Evolutionary conservation across 2,113 vertebrate species (phyloP), one percentile per base, ranked within the genome.

Genomic region (Trochalopteron elliotii): DNA sequence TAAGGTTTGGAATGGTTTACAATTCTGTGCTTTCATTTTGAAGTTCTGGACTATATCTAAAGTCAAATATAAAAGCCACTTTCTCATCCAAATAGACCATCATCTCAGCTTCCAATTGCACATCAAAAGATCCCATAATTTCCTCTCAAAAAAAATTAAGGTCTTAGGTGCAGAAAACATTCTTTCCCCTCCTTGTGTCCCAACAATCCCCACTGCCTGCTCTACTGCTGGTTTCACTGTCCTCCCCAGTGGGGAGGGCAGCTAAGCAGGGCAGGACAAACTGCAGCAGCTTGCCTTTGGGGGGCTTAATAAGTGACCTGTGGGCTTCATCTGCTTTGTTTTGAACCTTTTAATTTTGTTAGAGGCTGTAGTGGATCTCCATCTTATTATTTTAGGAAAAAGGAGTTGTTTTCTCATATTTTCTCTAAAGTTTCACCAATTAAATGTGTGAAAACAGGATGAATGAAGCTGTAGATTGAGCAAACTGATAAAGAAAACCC

Each of bases 1-100:
- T 44, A 89, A 96, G 79, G 88, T 94, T 68, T 86, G 72, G 82
- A 90, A 87, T 25, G 44, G 55, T 87, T 97, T 92, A 87, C 18
- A 65, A 39, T 68, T 93, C 83, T 45, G 6, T 9, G 15, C 35
- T 91, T 96, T 93, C 64, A 83, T 90, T 87, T 95, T 94, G 75
- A 69, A 78, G 23, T 70, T 71, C 89, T 96, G 90, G 56, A 83
- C 39, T 63, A 55, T 47, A 68, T 89, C 49, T 12, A 96, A 57
- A 69, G 16, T 80, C 2, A 94, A 93, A 94, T 81, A 80, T 52
- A 47, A 91, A 95, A 93, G 55, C 10, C 11, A 56, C 75, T 95
- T 95, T 82, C 65, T 52, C 83, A 83, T 57, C 85, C 37, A 94
- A 91, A 75, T 30, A 44, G 13, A 63, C 30, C 11, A 11, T 81